phyloP scores from a whole-genome alignment of 2,888 invertebrate genomes.

The Panopea generosa region DNA sequence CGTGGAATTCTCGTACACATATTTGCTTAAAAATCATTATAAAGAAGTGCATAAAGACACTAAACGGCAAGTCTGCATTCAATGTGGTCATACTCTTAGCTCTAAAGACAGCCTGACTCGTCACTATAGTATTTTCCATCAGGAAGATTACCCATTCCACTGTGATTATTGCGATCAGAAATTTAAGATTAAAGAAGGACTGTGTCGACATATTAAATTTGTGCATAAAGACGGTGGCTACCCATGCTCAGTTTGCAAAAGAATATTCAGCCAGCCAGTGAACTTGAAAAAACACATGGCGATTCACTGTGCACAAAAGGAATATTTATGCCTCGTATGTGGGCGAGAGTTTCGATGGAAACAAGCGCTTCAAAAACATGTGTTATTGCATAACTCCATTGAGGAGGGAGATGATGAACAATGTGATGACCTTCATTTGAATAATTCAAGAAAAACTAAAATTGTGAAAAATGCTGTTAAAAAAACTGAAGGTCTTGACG shows the following conservation, averaged over 20 bases:
- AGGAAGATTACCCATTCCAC: slow-evolving; percentile 37
- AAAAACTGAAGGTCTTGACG: too few relatives aligned
- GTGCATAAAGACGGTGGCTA: slow-evolving; percentile 53
- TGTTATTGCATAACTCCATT: slow-evolving; percentile 12
- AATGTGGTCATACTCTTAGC: slow-evolving; percentile 52
- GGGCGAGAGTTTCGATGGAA: slow-evolving; percentile 43
- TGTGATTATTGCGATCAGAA: slow-evolving; percentile 42
- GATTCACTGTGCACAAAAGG: slow-evolving; percentile 29
- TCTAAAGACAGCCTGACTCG: slow-evolving; percentile 53
- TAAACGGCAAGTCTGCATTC: slow-evolving; percentile 46
- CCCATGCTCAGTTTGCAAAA: slow-evolving; percentile 32
- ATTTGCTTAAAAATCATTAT: slow-evolving; percentile 39
- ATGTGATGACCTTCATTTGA: too few relatives aligned
- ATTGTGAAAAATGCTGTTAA: too few relatives aligned
- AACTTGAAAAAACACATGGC: slow-evolving; percentile 47
- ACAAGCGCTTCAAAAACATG: slow-evolving; percentile 40
- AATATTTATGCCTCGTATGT: slow-evolving; percentile 27
- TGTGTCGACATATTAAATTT: slow-evolving; percentile 47
- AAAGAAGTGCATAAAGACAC: slow-evolving; percentile 31
- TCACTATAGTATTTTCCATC: slow-evolving; percentile 57
- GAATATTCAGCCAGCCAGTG: slow-evolving; percentile 50
- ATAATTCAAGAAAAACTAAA: too few relatives aligned
- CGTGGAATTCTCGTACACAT: slow-evolving; percentile 14
- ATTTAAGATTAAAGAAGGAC: slow-evolving; percentile 54
- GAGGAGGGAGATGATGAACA: not conserved